Base-by-base conservation (phyloP, 2,888 invertebrate species). In the Chesias legatella region DNA sequence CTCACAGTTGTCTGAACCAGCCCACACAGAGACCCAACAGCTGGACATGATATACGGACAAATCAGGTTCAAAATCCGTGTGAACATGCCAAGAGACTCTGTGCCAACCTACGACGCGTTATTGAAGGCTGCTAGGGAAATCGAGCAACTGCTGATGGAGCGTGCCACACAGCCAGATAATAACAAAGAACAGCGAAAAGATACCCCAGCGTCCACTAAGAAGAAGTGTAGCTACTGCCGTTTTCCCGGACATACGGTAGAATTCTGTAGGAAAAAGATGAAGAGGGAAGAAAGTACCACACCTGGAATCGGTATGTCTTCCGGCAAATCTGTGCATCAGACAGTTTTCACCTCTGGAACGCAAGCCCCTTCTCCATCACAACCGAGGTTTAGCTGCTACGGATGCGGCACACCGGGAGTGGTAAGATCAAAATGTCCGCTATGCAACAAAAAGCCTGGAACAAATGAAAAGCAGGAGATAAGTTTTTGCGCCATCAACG, bases 341-440 rank as follows among this genome's bases (percentile, higher is more conserved):
- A 17, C 7, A 8, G 8, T 27, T 0, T 8, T 11, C 11, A 24
- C 34, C 10, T 3, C 27, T 1, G 39, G 25, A 11, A 43, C 47
- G 1, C 53, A 51, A 33, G 42, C 33, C 17, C 46, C 51, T 8
- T 51, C 51, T 6, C 44, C 44, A 5, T 53, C 51, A 2, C 42
- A 43, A 8, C 42, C 51, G 1, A 44, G 28, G 17, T 51, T 53
- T 23, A 31, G 34, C 0, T 51, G 51, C 10, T 51, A 48, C 10
- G 51, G 47, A 1, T 54, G 56, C 23, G 47, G 51, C 7, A 17
- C 40, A 13, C 49, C 48, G 17, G 53, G 47, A 6, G 40, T 54
- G 7, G 31, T 41, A 1, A 22, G 47, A 7, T 38, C 43, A 1
- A 47, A 39, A 24, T 44, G 52, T 39, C 22, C 41, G 7, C 43